A percentile compares a stretch with the other conserved stretches of the same genome.
Conservation (phyloP, 2,797 vertebrate genomes). For the Brachymystax lenok region DNA sequence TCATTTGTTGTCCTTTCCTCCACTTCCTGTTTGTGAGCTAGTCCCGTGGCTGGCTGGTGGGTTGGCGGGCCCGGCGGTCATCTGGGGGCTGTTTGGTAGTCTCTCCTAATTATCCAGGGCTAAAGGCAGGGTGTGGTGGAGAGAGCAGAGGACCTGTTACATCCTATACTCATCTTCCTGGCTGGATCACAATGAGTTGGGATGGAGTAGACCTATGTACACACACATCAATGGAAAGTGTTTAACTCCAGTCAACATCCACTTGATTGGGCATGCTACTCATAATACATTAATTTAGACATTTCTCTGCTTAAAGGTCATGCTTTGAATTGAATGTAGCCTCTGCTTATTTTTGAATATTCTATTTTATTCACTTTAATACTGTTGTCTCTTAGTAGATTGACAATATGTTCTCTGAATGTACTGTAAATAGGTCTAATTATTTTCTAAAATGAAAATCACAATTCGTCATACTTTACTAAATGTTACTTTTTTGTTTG, state of each 20-base stretch:
- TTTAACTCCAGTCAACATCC: background rate
- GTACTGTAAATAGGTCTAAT: background rate
- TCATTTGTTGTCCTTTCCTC: slow-evolving; percentile 71
- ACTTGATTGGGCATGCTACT: background rate
- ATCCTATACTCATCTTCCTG: slow-evolving; percentile 16
- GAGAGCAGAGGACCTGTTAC: slow-evolving; percentile 4
- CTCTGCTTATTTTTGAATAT: background rate
- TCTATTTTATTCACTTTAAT: background rate
- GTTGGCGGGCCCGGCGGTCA: slow-evolving; percentile 39
- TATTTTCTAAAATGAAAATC: background rate
- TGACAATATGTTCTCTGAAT: background rate
- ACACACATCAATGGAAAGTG: background rate
- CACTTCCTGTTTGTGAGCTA: slow-evolving; percentile 79
- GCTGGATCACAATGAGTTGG: slow-evolving; percentile 14
- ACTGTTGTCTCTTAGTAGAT: background rate
- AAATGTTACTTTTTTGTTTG: background rate
- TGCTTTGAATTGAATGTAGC: background rate
- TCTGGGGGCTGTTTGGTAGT: slow-evolving; percentile 53
- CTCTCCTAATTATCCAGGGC: slow-evolving; percentile 47
- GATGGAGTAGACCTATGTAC: background rate
- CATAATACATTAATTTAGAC: background rate
- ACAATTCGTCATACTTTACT: background rate
- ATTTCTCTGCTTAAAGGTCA: background rate
- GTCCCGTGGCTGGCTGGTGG: slow-evolving; percentile 16
- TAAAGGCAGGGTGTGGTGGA: slow-evolving; percentile 30